These are phyloP conservation scores for Sminthopsis crassicaudata DNA, from an alignment of 2,113 vertebrate species.

Conservation along the genomic window DNA sequence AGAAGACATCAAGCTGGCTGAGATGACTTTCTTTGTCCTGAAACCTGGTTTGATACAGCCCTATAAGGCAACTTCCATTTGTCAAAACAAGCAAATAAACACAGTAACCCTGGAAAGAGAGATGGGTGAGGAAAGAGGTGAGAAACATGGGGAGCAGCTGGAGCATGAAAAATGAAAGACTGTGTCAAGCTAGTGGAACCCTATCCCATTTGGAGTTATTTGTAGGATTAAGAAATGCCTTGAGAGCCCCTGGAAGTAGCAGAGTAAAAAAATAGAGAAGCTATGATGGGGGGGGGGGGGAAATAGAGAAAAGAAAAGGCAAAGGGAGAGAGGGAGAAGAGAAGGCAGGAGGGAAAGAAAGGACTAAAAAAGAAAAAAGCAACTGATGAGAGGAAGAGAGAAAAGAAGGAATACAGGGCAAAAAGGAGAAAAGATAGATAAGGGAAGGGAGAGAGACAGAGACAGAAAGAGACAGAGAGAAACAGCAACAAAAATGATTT, in stretches of 20 bases:
- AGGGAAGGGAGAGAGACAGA: too few relatives aligned
- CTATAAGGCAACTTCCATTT: neutral
- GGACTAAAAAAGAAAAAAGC: neutral
- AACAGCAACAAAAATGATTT: neutral
- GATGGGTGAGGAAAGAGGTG: neutral
- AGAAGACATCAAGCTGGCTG: neutral
- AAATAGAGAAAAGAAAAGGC: neutral
- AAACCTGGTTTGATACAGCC: neutral
- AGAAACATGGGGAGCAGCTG: neutral
- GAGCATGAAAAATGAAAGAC: neutral
- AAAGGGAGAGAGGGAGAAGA: too few relatives aligned
- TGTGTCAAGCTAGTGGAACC: neutral
- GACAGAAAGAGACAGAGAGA: too few relatives aligned
- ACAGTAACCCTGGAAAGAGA: neutral
- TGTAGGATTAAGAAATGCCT: neutral
- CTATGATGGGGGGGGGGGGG: too few relatives aligned
- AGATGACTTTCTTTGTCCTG: neutral
- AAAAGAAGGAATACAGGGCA: fast-evolving
- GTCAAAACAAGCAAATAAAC: neutral
- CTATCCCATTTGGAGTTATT: neutral
- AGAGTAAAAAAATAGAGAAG: neutral
- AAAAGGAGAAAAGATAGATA: neutral
- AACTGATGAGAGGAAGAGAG: fast-evolving
- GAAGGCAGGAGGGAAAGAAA: neutral
- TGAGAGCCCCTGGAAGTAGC: neutral